A percentile compares a stretch with the other conserved stretches of the same genome.
Conservation (phyloP, 37 sponge, comb jelly and placozoan species). For the Halisarca cf. caerulea region DNA sequence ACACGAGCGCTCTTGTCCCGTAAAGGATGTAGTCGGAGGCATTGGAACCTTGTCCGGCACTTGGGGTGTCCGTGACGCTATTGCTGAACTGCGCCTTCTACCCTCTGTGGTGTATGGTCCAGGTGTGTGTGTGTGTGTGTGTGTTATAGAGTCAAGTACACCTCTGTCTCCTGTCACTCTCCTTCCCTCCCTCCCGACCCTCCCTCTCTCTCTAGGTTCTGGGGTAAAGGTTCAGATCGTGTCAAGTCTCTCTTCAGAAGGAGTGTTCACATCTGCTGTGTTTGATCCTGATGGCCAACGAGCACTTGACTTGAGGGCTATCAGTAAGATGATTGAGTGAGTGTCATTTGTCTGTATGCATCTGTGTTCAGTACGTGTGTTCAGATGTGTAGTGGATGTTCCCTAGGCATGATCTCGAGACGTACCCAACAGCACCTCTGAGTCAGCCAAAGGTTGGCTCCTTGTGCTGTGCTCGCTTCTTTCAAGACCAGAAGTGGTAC, state of each 20-base stretch:
- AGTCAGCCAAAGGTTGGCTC: neutral
- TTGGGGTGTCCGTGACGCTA: neutral
- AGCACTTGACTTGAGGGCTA: neutral
- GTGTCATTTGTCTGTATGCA: neutral
- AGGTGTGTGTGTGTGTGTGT: neutral
- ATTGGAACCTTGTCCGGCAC: neutral
- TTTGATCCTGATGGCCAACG: neutral
- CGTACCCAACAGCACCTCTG: neutral
- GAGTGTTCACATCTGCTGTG: neutral
- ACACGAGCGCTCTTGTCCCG: no score
- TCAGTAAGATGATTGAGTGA: neutral
- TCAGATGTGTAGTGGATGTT: neutral
- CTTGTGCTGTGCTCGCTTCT: conserved; percentile 8
- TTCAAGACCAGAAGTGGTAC: conserved; percentile 4
- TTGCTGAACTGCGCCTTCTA: neutral
- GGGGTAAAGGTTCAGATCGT: neutral
- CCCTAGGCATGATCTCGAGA: neutral
- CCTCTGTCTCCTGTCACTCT: neutral
- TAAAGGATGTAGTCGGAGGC: no score
- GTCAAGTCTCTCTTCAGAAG: neutral
- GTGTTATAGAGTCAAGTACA: neutral
- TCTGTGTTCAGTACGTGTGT: neutral
- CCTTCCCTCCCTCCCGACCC: no score
- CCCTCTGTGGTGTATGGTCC: neutral
- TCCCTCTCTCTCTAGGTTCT: neutral